Percentiles rank a stretch among this genome's conserved stretches.
phyloP scores from a whole-genome alignment of 2,888 invertebrate species.

The Stenoptilia bipunctidactyla region DNA sequence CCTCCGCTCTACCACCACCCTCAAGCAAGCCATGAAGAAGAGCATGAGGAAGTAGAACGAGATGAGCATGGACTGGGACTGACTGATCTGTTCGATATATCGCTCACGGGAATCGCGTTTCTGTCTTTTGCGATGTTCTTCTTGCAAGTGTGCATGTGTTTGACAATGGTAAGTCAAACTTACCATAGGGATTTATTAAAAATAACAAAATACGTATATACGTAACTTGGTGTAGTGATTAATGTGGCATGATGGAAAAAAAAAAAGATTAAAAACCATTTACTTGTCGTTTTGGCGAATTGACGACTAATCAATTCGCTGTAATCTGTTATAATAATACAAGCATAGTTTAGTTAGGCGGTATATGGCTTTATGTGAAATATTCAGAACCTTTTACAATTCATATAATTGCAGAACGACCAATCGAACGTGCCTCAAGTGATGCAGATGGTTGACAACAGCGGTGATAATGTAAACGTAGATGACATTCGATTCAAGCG shows the following conservation, averaged over 20 bases:
- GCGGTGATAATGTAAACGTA: constrained; percentile 41
- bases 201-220: too few species aligned
- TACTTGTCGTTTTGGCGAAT: too few species aligned
- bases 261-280: too few species aligned
- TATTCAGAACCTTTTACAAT: background rate
- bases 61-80: constrained; percentile 74
- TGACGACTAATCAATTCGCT: too few species aligned
- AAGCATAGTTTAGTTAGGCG: too few species aligned
- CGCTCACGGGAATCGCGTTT: constrained; percentile 84
- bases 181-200: too few species aligned
- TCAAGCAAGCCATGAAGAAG: constrained; percentile 20
- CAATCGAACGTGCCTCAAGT: constrained; percentile 37
- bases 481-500: constrained; percentile 55
- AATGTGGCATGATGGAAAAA: too few species aligned
- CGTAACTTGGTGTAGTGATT: too few species aligned
- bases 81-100: constrained; percentile 83
- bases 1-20: constrained; percentile 46
- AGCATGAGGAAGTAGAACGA: constrained; percentile 42
- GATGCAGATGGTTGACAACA: constrained; percentile 56
- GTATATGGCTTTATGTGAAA: too few species aligned
- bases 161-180: constrained; percentile 75
- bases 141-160: constrained; percentile 83
- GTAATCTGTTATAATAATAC: too few species aligned
- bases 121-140: constrained; percentile 85
- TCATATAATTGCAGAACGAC: constrained; percentile 31